These are phyloP conservation scores for Diplodus sargus DNA, from an alignment of 2,797 vertebrate species.

Conservation along the genomic window DNA sequence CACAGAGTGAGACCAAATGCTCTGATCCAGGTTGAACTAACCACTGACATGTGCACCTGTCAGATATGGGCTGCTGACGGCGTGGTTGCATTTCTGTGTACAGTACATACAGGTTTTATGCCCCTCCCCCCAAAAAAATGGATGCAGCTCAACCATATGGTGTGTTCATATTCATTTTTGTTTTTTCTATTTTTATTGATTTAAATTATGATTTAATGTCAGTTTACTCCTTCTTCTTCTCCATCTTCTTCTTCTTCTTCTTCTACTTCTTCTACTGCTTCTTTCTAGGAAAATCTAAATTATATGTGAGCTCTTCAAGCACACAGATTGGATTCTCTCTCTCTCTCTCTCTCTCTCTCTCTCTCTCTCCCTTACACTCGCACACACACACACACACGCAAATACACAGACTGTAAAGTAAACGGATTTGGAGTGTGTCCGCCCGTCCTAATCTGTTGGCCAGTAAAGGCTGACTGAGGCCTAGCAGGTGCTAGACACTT, in stretches of 20 bases:
- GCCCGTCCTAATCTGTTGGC: constrained; percentile 74
- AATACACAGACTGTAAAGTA: constrained; percentile 72
- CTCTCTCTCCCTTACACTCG: neutral
- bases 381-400: neutral
- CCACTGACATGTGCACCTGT: constrained; percentile 82
- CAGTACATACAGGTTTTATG: neutral
- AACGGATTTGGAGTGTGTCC: constrained; percentile 79
- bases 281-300: neutral
- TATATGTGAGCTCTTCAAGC: neutral
- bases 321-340: constrained; percentile 5
- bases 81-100: constrained; percentile 56
- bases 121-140: no score
- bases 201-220: neutral
- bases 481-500: constrained; percentile 85
- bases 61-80: constrained; percentile 71
- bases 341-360: neutral
- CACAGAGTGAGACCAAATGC: constrained; percentile 78
- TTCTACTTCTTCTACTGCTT: neutral
- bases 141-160: neutral
- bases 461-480: constrained; percentile 75
- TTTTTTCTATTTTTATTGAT: neutral
- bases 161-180: neutral
- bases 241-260: neutral
- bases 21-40: constrained; percentile 81
- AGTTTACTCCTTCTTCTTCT: neutral